A percentile compares a stretch with the other conserved stretches of the same genome.
Evolutionary conservation across 1,140 invertebrate species (phyloP).

Genomic region (Hycleus phaleratus): DNA sequence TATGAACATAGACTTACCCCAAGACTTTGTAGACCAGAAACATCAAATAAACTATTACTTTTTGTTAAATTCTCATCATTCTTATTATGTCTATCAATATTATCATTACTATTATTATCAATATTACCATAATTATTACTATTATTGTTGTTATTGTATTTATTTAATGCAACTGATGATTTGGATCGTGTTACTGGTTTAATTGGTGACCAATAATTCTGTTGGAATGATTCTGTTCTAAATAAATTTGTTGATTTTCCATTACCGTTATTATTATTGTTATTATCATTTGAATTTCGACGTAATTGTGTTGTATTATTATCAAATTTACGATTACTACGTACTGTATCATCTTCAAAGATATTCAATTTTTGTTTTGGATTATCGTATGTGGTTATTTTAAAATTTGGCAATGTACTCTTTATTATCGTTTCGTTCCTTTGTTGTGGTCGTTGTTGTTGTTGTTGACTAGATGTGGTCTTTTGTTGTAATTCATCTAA

Average conservation of each 20-base stretch:
- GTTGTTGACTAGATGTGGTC: constrained; percentile 7
- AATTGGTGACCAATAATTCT: constrained; percentile 23
- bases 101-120: constrained; percentile 13
- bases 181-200: constrained; percentile 38
- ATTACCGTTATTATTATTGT: not conserved
- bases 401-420: constrained; percentile 26
- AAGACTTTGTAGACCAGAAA: constrained; percentile 39
- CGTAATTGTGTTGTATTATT: not conserved
- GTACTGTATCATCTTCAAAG: constrained; percentile 40
- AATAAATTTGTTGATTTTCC: constrained; percentile 6
- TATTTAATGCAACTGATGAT: constrained; percentile 36
- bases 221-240: constrained; percentile 38
- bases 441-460: not conserved
- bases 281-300: not conserved
- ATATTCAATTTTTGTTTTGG: constrained; percentile 39
- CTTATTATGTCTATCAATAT: constrained; percentile 2
- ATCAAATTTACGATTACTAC: constrained; percentile 26
- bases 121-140: not conserved
- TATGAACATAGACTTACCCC: constrained; percentile 31
- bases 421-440: not conserved
- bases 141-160: constrained; percentile 15
- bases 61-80: constrained; percentile 20
- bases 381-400: constrained; percentile 39
- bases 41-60: constrained; percentile 37
- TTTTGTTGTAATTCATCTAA: constrained; percentile 11